These are phyloP conservation scores for Alauda arvensis DNA, from an alignment of 2,797 vertebrate genomes.

Conservation along the genomic window DNA sequence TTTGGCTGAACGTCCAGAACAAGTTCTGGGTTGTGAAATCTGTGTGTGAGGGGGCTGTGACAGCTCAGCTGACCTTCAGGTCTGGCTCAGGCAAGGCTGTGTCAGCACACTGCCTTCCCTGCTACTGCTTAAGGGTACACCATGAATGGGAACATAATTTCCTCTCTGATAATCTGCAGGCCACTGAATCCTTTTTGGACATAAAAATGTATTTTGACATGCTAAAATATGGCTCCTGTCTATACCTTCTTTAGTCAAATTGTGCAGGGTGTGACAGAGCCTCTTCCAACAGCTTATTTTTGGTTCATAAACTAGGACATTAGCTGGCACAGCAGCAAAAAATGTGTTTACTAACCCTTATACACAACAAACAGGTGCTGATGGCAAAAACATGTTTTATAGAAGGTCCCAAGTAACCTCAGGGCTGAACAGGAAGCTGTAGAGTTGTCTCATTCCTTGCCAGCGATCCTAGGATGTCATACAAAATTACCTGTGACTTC, in stretches of 20 bases:
- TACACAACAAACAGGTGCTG: background rate
- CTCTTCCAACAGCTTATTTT: background rate
- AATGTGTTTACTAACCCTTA: background rate
- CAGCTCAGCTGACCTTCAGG: background rate
- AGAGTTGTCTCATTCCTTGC: background rate
- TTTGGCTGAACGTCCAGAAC: background rate
- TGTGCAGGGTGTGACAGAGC: background rate
- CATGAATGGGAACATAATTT: accelerated
- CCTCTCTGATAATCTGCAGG: background rate
- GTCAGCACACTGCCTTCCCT: background rate
- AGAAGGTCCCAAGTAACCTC: background rate
- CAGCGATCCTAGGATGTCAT: background rate
- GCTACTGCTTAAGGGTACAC: background rate
- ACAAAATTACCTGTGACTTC: background rate
- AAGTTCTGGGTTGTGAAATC: background rate
- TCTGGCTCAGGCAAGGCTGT: background rate
- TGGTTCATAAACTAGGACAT: background rate
- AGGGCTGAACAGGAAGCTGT: background rate
- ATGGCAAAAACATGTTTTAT: background rate
- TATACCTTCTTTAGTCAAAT: background rate
- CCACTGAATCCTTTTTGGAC: background rate
- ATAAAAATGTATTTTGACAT: background rate
- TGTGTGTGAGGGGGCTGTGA: background rate
- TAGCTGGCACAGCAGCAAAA: background rate
- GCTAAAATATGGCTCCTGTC: background rate